phyloP scores from a whole-genome alignment of 1,140 invertebrate genomes.

The Microplitis demolitor region DNA sequence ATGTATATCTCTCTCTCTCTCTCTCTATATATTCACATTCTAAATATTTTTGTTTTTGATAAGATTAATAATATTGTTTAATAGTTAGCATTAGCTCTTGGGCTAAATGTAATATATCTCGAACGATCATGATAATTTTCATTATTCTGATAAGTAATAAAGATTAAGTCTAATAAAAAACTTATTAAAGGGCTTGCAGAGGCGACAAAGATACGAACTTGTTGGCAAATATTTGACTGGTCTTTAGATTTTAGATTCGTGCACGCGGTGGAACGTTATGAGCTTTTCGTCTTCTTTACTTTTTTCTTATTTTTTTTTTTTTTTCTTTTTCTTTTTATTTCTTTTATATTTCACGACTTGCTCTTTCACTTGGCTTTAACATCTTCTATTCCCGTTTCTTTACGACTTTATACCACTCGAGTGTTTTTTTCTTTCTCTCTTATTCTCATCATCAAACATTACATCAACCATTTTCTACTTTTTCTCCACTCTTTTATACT shows the following conservation, averaged over 20 bases:
- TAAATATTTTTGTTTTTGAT: too few species aligned
- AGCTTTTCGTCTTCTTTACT: not conserved
- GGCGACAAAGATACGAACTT: not conserved
- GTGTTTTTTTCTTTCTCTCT: not conserved
- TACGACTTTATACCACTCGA: constrained; percentile 28
- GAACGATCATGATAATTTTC: too few species aligned
- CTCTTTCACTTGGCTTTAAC: not conserved
- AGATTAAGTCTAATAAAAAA: constrained; percentile 30
- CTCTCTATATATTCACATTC: too few species aligned
- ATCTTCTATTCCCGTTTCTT: constrained; percentile 14
- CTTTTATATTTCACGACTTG: not conserved
- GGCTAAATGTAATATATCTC: too few species aligned
- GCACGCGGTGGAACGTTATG: constrained; percentile 4
- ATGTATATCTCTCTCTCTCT: too few species aligned
- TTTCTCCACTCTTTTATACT: not conserved
- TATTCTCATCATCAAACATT: not conserved
- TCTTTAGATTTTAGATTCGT: constrained; percentile 1
- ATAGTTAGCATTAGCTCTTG: too few species aligned
- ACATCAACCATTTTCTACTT: not conserved
- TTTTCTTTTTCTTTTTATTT: not conserved
- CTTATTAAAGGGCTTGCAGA: constrained; percentile 24
- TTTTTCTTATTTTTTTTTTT: not conserved
- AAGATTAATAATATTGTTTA: too few species aligned
- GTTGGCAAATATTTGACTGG: constrained; percentile 30
- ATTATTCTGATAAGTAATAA: constrained; percentile 1